Percentiles rank a stretch among this genome's conserved stretches.
Conservation (phyloP, 2,797 vertebrate species). For the Anguilla pacifica region DNA sequence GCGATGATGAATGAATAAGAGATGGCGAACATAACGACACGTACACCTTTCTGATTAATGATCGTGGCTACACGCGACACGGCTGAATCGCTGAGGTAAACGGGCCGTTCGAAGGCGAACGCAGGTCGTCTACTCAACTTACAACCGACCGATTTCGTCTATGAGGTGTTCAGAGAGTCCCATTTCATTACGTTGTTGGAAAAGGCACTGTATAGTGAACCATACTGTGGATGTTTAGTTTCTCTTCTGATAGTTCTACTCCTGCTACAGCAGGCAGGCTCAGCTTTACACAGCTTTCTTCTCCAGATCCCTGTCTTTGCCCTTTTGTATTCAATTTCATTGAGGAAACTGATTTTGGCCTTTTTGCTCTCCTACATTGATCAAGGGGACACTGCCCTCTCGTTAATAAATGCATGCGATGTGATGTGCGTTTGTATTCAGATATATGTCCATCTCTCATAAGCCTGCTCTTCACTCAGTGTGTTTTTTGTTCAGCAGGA, state of each 20-base stretch:
- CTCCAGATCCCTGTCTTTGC: background rate
- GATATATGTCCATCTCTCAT: background rate
- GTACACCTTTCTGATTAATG: background rate
- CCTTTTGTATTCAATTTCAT: background rate
- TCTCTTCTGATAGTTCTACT: background rate
- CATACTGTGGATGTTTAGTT: background rate
- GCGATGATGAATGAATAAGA: slow-evolving; percentile 1
- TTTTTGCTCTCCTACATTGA: background rate
- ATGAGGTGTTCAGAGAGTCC: background rate
- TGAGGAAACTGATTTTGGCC: background rate
- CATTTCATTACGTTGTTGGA: background rate
- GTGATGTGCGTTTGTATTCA: background rate
- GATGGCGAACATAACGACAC: background rate
- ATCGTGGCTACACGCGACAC: background rate
- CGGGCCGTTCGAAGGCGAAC: background rate
- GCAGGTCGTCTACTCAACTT: background rate
- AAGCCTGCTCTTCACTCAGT: background rate
- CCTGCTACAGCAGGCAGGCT: background rate
- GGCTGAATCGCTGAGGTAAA: background rate
- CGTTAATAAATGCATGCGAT: background rate
- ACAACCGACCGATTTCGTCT: background rate
- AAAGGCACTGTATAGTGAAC: background rate
- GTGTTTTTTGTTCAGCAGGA: background rate
- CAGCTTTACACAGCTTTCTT: background rate
- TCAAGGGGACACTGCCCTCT: background rate